phyloP scores from a whole-genome alignment of 2,888 invertebrate genomes.

The Dicyrtoma fusca region DNA sequence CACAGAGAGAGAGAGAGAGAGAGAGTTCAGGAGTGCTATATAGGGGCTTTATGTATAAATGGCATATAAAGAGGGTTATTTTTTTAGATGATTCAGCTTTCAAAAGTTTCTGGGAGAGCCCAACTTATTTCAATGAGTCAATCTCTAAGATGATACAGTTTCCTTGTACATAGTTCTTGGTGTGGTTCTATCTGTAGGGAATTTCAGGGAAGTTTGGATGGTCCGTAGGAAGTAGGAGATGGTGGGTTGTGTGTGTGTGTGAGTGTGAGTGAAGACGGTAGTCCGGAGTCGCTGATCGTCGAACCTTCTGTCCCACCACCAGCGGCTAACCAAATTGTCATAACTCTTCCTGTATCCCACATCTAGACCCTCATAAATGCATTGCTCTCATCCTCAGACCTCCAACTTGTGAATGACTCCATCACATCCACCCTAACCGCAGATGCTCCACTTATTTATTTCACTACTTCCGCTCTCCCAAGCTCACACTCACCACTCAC shows the following conservation, averaged over 20 bases:
- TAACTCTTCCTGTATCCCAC: constrained; percentile 41
- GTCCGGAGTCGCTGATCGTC: constrained; percentile 29
- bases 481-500: constrained; percentile 27
- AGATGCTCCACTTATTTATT: constrained; percentile 47
- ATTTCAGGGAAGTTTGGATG: background rate
- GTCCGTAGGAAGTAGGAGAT: no score
- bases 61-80: constrained; percentile 53
- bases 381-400: constrained; percentile 32
- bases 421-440: constrained; percentile 38
- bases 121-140: constrained; percentile 52
- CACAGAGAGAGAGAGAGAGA: constrained; percentile 18
- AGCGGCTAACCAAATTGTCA: constrained; percentile 46
- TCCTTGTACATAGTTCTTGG: constrained; percentile 7
- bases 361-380: constrained; percentile 31
- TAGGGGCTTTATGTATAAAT: constrained; percentile 50
- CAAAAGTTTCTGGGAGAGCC: constrained; percentile 46
- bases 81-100: constrained; percentile 55
- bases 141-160: constrained; percentile 44
- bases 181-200: no score
- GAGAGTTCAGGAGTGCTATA: constrained; percentile 35
- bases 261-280: no score
- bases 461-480: constrained; percentile 42
- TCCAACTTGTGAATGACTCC: constrained; percentile 43
- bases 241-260: background rate
- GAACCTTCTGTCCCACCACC: constrained; percentile 42